Evolutionary conservation across 2,888 invertebrate genomes (phyloP), one percentile per base, ranked within the genome.

Genomic region (Drosophila tripunctata): DNA sequence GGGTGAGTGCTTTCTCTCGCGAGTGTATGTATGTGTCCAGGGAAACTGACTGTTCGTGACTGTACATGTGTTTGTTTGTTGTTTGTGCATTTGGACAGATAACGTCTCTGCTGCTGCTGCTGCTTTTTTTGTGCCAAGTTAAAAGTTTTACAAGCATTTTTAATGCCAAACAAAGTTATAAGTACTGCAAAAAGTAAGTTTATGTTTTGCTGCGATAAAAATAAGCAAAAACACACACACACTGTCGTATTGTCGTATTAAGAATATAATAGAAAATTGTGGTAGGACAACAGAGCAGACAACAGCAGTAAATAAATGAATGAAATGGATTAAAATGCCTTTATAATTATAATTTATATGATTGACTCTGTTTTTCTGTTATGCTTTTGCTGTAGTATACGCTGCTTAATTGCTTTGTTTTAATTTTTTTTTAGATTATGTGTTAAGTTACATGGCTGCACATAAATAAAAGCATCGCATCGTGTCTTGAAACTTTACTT

Each of bases 261-360:
- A 30, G 55, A 60, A 70, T 57, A 60, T 48, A 54, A n/a, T 58
- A 31, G 40, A 36, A 70, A 57, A 62, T 56, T 57, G 58, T 47
- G 56, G 44, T 44, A 40, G 21, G 51, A 15, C 24, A 62, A 4
- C 61, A 55, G 62, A 50, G 56, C 35, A 14, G 56, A 55, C 60
- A 50, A 54, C 35, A 14, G 56, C 55, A 41, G 51, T 60, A 78
- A 74, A 74, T 65, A 40, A 62, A 54, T 60, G 69, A 87, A 89
- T 89, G 89, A 88, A 89, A 88, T 75, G 82, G 84, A 87, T 88
- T 89, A 86, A 75, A 70, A 74, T 77, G 76, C 75, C 77, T 81
- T 88, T 86, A 84, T n/a, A 84, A 78, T 87, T 86, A 89, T 88
- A 87, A 88, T 87, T 88, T 88, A 89, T 88, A 61, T 61, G 40